Evolutionary conservation across 2,888 invertebrate genomes (phyloP).

Genomic region (Orgyia antiqua): DNA sequence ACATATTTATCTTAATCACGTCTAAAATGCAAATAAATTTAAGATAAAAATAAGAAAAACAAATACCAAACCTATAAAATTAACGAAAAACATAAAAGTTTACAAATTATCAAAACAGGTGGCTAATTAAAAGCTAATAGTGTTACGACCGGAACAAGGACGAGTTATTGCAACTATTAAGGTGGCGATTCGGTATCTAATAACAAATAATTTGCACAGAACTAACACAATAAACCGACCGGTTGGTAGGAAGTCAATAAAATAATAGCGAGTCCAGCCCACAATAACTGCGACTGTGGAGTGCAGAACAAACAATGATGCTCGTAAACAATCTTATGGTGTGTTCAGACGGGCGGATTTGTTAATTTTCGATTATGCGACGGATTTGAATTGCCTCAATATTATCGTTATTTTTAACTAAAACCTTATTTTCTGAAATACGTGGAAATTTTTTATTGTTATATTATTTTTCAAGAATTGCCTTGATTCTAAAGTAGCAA

Average conservation of each 20-base stretch:
- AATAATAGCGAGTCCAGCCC: constrained; percentile 46
- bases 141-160: constrained; percentile 6
- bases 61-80: too few relatives aligned
- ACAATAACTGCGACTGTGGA: constrained; percentile 38
- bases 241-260: constrained; percentile 61
- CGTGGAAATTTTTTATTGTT: too few relatives aligned
- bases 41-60: too few relatives aligned
- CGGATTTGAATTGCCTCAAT: neutral
- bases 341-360: constrained; percentile 24
- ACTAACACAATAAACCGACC: constrained; percentile 39
- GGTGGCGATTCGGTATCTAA: constrained; percentile 20
- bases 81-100: too few relatives aligned
- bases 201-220: constrained; percentile 30
- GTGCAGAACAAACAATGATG: constrained; percentile 48
- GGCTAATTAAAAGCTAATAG: constrained; percentile 10
- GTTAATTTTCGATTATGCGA: constrained; percentile 4
- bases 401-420: too few relatives aligned
- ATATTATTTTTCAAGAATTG: too few relatives aligned
- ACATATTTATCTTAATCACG: too few relatives aligned
- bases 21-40: too few relatives aligned
- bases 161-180: constrained; percentile 22
- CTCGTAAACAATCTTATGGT: constrained; percentile 47
- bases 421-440: too few relatives aligned
- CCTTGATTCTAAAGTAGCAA: too few relatives aligned
- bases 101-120: constrained; percentile 6